These are phyloP conservation scores for Scaptomyza flava DNA, from an alignment of 2,888 invertebrate genomes.

Conservation along the genomic window DNA sequence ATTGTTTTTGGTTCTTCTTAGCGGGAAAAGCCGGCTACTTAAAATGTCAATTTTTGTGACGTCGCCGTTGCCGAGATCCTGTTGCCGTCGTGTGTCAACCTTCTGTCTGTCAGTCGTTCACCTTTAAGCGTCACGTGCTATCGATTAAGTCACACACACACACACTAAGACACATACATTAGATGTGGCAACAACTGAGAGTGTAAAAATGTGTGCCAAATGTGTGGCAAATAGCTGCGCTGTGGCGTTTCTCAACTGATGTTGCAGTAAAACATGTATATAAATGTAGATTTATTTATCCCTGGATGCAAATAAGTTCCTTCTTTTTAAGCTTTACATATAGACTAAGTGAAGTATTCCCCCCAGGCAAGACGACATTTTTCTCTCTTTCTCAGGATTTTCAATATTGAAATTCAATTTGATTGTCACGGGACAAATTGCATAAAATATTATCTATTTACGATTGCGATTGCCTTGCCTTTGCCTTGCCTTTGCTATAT, in stretches of 20 bases:
- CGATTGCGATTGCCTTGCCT: constrained; percentile 14
- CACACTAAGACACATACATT: constrained; percentile 18
- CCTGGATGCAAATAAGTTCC: constrained; percentile 24
- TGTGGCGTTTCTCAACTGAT: background rate
- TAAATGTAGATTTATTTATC: constrained; percentile 67
- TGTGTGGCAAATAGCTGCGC: constrained; percentile 24
- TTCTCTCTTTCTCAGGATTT: constrained; percentile 19
- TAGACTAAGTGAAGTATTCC: constrained; percentile 38
- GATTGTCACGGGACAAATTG: constrained; percentile 34
- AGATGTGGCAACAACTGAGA: constrained; percentile 17
- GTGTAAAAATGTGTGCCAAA: constrained; percentile 56
- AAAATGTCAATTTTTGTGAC: constrained; percentile 75
- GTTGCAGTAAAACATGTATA: constrained; percentile 21
- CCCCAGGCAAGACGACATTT: constrained; percentile 30
- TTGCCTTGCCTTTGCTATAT: background rate
- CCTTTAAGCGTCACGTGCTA: constrained; percentile 82
- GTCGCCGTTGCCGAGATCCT: constrained; percentile 40
- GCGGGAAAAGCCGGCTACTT: constrained; percentile 53
- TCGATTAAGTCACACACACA: constrained; percentile 70
- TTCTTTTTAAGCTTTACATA: constrained; percentile 4
- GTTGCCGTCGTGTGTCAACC: constrained; percentile 50
- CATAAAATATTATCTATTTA: constrained; percentile 53
- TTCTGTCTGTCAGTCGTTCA: constrained; percentile 78
- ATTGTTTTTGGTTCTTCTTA: constrained; percentile 1
- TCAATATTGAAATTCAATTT: constrained; percentile 66